phyloP scores from a whole-genome alignment of 2,797 vertebrate genomes.

The Leuciscus waleckii region DNA sequence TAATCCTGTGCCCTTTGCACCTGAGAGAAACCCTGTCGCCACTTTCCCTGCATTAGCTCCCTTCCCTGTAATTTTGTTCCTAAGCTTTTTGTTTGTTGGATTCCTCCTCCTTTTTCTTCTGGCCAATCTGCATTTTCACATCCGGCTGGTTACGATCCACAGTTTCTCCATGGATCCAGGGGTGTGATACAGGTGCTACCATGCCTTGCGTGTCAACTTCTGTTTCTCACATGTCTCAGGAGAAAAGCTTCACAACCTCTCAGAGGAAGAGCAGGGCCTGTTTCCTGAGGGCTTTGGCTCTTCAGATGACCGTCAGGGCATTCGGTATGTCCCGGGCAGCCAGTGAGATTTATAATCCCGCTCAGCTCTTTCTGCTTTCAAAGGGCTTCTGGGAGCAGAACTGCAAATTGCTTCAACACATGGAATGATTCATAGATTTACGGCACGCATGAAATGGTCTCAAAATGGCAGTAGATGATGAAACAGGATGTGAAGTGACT shows the following conservation, averaged over 20 bases:
- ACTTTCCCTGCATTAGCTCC: not conserved
- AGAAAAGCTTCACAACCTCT: constrained; percentile 20
- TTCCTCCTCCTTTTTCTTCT: constrained; percentile 59
- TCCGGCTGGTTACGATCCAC: not conserved
- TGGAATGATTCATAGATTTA: constrained; percentile 62
- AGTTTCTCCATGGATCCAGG: constrained; percentile 33
- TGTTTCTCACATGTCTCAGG: constrained; percentile 27
- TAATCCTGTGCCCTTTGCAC: constrained; percentile 59
- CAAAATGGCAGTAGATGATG: constrained; percentile 48
- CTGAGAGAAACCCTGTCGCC: constrained; percentile 27
- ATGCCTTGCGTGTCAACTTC: constrained; percentile 34
- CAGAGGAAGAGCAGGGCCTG: constrained; percentile 52
- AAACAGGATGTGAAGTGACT: constrained; percentile 49
- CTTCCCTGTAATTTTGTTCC: not conserved
- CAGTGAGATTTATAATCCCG: constrained; percentile 60
- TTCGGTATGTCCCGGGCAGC: constrained; percentile 51
- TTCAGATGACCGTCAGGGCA: constrained; percentile 47
- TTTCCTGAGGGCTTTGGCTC: constrained; percentile 49
- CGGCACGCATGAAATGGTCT: constrained; percentile 59
- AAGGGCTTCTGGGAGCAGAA: constrained; percentile 58
- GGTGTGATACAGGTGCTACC: constrained; percentile 52
- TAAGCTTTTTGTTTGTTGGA: not conserved
- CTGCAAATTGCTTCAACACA: constrained; percentile 64
- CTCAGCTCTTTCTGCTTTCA: constrained; percentile 61
- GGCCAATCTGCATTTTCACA: not conserved